phyloP scores from a whole-genome alignment of 2,113 vertebrate species.

The Oenanthe melanoleuca region DNA sequence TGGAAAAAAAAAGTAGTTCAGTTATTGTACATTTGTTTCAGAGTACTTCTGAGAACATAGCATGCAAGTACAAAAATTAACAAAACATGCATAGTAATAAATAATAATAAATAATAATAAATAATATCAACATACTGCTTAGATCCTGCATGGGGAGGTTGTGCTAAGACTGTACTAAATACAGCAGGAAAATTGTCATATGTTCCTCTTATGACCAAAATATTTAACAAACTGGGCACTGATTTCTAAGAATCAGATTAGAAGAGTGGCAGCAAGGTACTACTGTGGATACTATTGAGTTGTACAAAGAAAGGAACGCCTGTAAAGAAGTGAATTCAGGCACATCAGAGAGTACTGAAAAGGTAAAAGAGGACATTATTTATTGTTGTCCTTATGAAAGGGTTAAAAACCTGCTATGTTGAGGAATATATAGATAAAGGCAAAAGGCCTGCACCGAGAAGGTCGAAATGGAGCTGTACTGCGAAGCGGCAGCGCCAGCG shows the following conservation, averaged over 20 bases:
- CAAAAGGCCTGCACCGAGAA: neutral
- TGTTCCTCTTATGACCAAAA: neutral
- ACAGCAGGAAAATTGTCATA: neutral
- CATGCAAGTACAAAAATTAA: neutral
- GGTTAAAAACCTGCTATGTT: neutral
- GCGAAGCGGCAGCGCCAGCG: neutral
- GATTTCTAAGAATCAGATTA: neutral
- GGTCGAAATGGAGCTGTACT: neutral
- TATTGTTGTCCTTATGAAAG: neutral
- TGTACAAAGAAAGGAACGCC: neutral
- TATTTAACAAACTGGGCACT: neutral
- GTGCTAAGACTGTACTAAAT: neutral
- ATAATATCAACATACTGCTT: neutral
- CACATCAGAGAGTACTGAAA: neutral
- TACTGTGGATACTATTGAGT: neutral
- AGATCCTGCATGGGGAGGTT: neutral
- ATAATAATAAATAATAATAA: neutral
- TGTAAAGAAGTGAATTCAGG: neutral
- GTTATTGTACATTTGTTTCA: neutral
- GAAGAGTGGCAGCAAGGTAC: neutral
- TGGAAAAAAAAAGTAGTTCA: neutral
- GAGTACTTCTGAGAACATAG: neutral
- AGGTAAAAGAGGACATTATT: neutral
- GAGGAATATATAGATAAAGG: neutral
- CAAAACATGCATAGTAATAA: neutral